Conservation (phyloP, 2,113 vertebrate genomes). For the Triplophysa rosa region DNA sequence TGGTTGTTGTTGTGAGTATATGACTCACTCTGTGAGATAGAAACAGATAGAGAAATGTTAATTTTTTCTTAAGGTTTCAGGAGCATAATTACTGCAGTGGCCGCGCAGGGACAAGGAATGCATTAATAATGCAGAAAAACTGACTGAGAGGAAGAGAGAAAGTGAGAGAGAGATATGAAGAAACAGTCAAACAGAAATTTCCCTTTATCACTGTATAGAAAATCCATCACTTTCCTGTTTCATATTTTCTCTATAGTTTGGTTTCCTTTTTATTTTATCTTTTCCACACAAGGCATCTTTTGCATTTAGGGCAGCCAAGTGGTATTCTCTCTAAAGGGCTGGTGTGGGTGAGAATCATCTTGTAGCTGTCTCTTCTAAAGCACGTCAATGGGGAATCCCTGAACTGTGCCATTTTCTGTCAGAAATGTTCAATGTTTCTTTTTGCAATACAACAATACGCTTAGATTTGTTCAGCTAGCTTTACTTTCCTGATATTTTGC, state of each 20-base stretch:
- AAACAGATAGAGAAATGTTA: constrained; percentile 8
- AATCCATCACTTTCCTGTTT: neutral
- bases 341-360: neutral
- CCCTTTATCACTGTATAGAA: constrained; percentile 4
- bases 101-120: constrained; percentile 17
- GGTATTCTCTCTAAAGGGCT: neutral
- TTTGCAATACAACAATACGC: too few species aligned
- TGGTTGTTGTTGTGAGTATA: neutral
- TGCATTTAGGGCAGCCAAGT: neutral
- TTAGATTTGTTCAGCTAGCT: too few species aligned
- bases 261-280: neutral
- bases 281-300: neutral
- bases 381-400: constrained; percentile 25
- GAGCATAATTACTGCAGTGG: constrained; percentile 40
- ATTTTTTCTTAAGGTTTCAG: constrained; percentile 43
- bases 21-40: constrained; percentile 16
- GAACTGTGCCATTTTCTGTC: constrained; percentile 9
- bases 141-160: constrained; percentile 4
- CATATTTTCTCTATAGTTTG: neutral
- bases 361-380: constrained; percentile 27
- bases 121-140: constrained; percentile 40
- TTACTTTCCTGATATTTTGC: too few species aligned
- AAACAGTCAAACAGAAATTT: neutral
- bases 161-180: neutral
- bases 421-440: neutral